phyloP scores from a whole-genome alignment of 2,888 invertebrate genomes.

The Leptura quadrifasciata region DNA sequence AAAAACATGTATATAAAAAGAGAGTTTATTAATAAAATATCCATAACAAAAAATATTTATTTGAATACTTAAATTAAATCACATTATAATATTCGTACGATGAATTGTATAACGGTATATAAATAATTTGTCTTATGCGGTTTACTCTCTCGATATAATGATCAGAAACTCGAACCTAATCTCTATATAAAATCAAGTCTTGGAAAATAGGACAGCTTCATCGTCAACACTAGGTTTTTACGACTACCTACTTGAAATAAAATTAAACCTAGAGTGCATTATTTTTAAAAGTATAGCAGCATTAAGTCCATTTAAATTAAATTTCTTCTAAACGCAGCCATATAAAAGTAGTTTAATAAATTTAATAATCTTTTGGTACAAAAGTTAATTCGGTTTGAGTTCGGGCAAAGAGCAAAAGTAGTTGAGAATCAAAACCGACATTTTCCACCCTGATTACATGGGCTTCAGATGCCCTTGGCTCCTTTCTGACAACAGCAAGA shows the following conservation, averaged over 20 bases:
- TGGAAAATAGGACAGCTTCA: conserved; percentile 16
- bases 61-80: conserved; percentile 43
- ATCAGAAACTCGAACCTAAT: conserved; percentile 14
- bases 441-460: conserved; percentile 79
- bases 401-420: conserved; percentile 80
- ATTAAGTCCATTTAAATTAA: not conserved
- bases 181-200: conserved; percentile 40
- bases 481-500: conserved; percentile 79
- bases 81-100: conserved; percentile 43
- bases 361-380: conserved; percentile 72
- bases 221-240: not conserved
- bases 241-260: not conserved
- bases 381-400: conserved; percentile 81
- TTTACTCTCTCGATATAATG: conserved; percentile 29
- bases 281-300: not conserved
- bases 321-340: conserved; percentile 30
- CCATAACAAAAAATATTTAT: conserved; percentile 37
- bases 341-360: conserved; percentile 50
- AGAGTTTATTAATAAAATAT: conserved; percentile 43
- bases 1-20: conserved; percentile 23
- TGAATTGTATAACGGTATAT: conserved; percentile 40
- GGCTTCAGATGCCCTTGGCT: conserved; percentile 76
- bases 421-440: conserved; percentile 82
- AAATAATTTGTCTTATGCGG: conserved; percentile 31
- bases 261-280: conserved; percentile 12